Base-by-base conservation (phyloP, 1,140 invertebrate species). In the Microplitis mediator region DNA sequence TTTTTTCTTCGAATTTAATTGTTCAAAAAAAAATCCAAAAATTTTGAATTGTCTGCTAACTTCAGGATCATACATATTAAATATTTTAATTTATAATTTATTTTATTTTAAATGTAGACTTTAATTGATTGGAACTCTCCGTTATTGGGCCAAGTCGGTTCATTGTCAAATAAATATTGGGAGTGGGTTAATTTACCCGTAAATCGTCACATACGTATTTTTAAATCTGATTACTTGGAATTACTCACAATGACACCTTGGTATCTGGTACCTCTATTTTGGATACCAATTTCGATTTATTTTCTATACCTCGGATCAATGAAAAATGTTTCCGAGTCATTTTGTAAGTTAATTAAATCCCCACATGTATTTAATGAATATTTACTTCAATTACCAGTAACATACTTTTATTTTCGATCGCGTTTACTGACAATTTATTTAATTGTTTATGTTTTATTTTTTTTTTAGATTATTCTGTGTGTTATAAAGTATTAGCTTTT, bases 101-200 rank as follows among this genome's bases (percentile, higher is more conserved):
- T n/a, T n/a, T 69, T 39, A 9, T 72, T 68, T 74, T 79, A 72
- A 76, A 23, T 62, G 32, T 45, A 93, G 92, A 88, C 88, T 65
- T 85, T 92, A 74, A 88, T 94, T 16, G 90, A 94, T 79, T 94
- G 93, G 92, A 89, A 90, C 16, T 88, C 90, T 81, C 90, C 92
- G 1, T 88, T 94, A 77, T 81, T 93, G 1, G 75, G 79, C 4
- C 93, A 94, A 87, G 88, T 94, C 31, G 86, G 89, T 1, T 84
- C 84, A 9, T 87, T 94, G 62, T 90, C 90, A 0, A 80, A 87
- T 4, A 83, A 89, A 74, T 94, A 94, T 76, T 88, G 89, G 74
- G 88, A 90, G 77, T 94, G 92, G 93, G 91, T 93, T 1, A 90
- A 91, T 77, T 89, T 89, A 13, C 92, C 92, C 0, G 92, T 94